phyloP scores from a whole-genome alignment of 2,797 vertebrate genomes.

The Sebastes alutus region DNA sequence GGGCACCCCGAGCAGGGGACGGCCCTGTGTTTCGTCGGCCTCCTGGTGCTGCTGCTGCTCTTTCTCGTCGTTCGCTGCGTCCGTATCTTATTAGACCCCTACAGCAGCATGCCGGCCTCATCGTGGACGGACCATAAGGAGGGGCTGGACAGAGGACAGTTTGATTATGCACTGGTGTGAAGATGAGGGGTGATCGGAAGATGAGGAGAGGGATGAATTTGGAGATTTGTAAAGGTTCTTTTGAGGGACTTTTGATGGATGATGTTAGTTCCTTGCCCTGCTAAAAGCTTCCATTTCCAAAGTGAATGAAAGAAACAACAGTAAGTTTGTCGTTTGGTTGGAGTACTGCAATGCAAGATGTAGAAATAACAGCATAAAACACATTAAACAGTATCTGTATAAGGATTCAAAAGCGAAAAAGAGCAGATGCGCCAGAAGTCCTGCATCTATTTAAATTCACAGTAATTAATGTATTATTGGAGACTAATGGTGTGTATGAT shows the following conservation, averaged over 20 bases:
- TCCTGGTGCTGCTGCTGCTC: constrained; percentile 90
- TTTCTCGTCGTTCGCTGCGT: constrained; percentile 92
- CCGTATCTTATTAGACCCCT: constrained; percentile 93
- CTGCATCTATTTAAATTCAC: background rate
- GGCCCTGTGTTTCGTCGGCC: constrained; percentile 91
- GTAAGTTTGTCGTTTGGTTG: background rate
- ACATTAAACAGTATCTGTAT: background rate
- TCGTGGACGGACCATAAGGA: constrained; percentile 95
- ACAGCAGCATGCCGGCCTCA: constrained; percentile 94
- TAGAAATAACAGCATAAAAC: background rate
- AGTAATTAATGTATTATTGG: background rate
- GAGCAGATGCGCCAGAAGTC: constrained; percentile 4
- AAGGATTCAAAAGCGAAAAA: background rate
- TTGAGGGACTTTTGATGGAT: background rate
- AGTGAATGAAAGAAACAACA: background rate
- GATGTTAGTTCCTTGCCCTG: background rate
- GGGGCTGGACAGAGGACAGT: constrained; percentile 91
- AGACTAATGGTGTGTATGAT: background rate
- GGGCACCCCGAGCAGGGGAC: constrained; percentile 89
- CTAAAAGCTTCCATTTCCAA: background rate
- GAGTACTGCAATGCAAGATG: background rate
- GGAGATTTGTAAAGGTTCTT: background rate
- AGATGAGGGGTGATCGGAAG: background rate
- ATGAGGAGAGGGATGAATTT: background rate
- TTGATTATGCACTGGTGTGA: constrained; percentile 91